Evolutionary conservation across 2,888 invertebrate genomes (phyloP), one percentile per base, ranked within the genome.

Genomic region (Cosmorhoe ocellata): DNA sequence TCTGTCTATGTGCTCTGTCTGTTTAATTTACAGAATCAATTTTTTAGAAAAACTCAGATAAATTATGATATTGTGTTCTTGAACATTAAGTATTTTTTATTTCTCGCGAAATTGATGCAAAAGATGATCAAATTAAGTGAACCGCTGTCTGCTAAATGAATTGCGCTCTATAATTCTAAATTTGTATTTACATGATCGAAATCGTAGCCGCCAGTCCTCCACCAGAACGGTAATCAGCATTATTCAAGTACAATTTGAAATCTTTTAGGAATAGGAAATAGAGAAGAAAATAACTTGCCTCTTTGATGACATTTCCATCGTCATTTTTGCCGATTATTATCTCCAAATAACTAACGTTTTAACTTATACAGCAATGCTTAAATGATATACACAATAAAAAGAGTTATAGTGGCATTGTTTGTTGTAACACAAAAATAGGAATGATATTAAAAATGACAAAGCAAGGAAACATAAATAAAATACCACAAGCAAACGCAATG

Each of bases 241-340:
- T 10, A 30, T 14, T 34, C 12, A 40, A 22, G 22, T 44, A 33
- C 36, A 31, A 22, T 27, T 32, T 22, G 8, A 26, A 34, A 42
- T 33, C 2, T 36, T 44, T 33, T 32, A 28, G 24, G 31, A 40
- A n/a, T 31, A 31, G 1, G 14, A 28, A 56, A 13, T 48, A 32
- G 26, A 57, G 51, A 39, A 57, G 24, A 24, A 7, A 24, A 24
- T 24, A 24, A 74, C 80, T 82, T 80, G 86, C 89, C 84, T 89
- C 71, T 89, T 89, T 53, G 90, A 87, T 72, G 89, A 82, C 79
- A 82, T 88, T 81, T 89, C 88, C 69, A 79, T 88, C 66, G 84
- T 88, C 88, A 89, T 89, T 77, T 80, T 83, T 60, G 66, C 55
- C 69, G 42, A 69, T 71, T 71, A 73, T 71, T 73, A 68, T 58